Conservation (phyloP, 2,113 vertebrate genomes). For the Nannobrachium achirus region DNA sequence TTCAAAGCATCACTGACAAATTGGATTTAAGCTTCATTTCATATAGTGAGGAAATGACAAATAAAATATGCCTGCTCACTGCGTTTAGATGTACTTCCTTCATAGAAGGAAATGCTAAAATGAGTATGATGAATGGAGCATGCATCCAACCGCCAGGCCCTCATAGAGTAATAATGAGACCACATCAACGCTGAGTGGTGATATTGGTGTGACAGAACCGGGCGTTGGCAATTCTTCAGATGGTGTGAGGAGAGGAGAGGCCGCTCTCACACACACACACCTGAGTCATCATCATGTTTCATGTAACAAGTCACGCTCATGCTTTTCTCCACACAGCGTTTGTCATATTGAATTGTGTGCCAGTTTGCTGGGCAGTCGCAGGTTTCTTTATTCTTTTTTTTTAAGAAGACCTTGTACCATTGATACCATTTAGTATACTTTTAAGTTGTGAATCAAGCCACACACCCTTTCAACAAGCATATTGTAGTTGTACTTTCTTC, state of each 20-base stretch:
- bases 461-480: not conserved
- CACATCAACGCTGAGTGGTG: slow-evolving; percentile 6
- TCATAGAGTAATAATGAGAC: slow-evolving; percentile 33
- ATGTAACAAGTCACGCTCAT: not conserved
- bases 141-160: slow-evolving; percentile 19
- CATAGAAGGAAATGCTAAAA: not conserved
- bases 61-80: slow-evolving; percentile 5
- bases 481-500: not conserved
- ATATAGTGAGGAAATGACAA: not conserved
- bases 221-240: slow-evolving; percentile 20
- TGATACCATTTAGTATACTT: not conserved
- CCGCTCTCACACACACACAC: slow-evolving; percentile 2
- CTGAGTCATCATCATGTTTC: not conserved
- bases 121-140: not conserved
- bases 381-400: not conserved
- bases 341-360: not conserved
- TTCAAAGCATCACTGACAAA: not conserved
- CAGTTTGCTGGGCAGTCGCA: not conserved
- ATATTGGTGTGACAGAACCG: not conserved
- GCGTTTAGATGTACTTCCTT: not conserved
- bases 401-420: not conserved
- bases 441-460: not conserved
- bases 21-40: not conserved
- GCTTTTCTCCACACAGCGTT: not conserved
- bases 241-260: slow-evolving; percentile 9